Conservation (phyloP, 2,113 vertebrate genomes). For the Meriones unguiculatus region DNA sequence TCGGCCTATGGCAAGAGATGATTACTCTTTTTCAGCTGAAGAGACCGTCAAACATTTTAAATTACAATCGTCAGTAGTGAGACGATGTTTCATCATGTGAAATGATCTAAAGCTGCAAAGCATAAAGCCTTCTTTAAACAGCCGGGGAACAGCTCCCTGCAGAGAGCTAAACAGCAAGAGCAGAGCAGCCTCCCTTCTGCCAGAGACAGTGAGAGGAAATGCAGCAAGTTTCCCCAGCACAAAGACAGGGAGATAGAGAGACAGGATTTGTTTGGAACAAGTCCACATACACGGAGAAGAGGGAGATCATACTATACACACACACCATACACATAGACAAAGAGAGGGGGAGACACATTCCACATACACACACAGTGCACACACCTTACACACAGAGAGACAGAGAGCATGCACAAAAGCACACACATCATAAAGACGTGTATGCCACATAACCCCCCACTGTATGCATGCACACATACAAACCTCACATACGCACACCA, state of each 20-base stretch:
- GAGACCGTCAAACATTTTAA: slow-evolving; percentile 81
- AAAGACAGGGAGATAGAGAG: background rate
- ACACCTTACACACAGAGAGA: background rate
- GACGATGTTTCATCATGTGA: slow-evolving; percentile 82
- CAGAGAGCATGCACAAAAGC: background rate
- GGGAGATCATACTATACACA: accelerated
- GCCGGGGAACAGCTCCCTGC: slow-evolving; percentile 81
- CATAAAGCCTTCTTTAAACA: slow-evolving; percentile 85
- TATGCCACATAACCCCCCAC: background rate
- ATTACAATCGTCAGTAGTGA: slow-evolving; percentile 85
- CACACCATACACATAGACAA: background rate
- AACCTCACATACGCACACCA: background rate
- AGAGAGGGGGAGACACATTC: background rate
- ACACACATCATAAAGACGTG: background rate
- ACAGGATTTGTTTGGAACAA: slow-evolving; percentile 8
- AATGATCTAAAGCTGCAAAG: slow-evolving; percentile 85
- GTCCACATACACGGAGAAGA: background rate
- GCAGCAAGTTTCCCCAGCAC: slow-evolving; percentile 63
- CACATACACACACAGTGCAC: background rate
- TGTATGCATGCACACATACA: background rate
- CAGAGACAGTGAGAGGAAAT: slow-evolving; percentile 67
- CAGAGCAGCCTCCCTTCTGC: slow-evolving; percentile 51
- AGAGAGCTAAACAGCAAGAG: slow-evolving; percentile 75
- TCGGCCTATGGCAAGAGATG: slow-evolving; percentile 57
- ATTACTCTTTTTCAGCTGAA: slow-evolving; percentile 79